Percentiles rank a stretch among this genome's conserved stretches.
Conservation (phyloP, 2,888 invertebrate genomes). For the Agrypnus murinus region DNA sequence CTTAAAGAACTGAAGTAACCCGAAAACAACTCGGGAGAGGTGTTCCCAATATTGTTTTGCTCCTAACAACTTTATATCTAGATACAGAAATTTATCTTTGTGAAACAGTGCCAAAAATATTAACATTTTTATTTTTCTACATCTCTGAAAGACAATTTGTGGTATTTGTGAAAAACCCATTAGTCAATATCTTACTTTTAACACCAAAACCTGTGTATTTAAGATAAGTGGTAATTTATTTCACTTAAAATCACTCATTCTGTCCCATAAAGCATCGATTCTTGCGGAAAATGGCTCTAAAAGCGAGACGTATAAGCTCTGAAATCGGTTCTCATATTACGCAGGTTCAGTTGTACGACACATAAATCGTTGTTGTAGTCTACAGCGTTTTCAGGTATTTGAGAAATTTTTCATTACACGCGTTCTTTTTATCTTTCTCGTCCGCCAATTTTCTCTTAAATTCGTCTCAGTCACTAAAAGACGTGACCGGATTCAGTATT, state of each 20-base stretch:
- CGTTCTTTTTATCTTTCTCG: slow-evolving; percentile 32
- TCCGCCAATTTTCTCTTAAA: slow-evolving; percentile 14
- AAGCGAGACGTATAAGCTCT: slow-evolving; percentile 32
- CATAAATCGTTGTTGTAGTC: slow-evolving; percentile 47
- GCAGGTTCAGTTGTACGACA: slow-evolving; percentile 47
- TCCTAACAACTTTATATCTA: no score
- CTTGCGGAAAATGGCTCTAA: slow-evolving; percentile 39
- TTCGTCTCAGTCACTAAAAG: slow-evolving; percentile 27
- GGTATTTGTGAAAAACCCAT: slow-evolving; percentile 40
- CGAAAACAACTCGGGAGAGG: no score
- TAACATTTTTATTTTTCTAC: slow-evolving; percentile 4
- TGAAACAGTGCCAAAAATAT: no score
- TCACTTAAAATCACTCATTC: slow-evolving; percentile 52
- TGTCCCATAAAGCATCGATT: slow-evolving; percentile 45
- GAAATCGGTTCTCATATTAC: slow-evolving; percentile 41
- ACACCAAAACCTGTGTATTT: slow-evolving; percentile 48
- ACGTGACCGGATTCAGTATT: slow-evolving; percentile 38
- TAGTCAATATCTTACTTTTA: slow-evolving; percentile 42
- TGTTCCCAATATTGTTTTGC: no score
- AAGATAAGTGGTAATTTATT: slow-evolving; percentile 54
- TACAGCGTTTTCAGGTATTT: slow-evolving; percentile 43
- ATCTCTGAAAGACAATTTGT: slow-evolving; percentile 1
- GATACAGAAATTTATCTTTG: no score
- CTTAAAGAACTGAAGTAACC: no score
- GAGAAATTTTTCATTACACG: slow-evolving; percentile 43